Percentiles rank a stretch among this genome's conserved stretches.
Evolutionary conservation across 2,797 vertebrate genomes (phyloP).

Genomic region (Sylvia borin): DNA sequence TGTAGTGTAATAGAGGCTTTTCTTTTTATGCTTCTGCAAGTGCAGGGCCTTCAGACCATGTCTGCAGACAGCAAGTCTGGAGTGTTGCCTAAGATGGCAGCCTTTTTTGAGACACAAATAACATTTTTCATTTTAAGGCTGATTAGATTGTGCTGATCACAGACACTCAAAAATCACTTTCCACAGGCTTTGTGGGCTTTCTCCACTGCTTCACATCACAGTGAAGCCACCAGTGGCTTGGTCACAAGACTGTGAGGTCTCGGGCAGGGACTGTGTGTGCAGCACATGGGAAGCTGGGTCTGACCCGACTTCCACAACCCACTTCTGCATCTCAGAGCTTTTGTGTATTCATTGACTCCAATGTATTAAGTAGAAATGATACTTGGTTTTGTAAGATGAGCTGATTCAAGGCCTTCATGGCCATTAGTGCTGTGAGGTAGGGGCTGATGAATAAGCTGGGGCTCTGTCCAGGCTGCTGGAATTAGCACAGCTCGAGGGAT

Average conservation of each 20-base stretch:
- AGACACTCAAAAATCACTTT: not conserved
- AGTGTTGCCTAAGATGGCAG: not conserved
- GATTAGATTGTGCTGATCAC: not conserved
- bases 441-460: not conserved
- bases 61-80: not conserved
- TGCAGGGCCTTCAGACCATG: not conserved
- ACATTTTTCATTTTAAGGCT: not conserved
- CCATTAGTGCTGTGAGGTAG: not conserved
- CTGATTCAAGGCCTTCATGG: not conserved
- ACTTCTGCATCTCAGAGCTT: not conserved
- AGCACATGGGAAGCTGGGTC: not conserved
- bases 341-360: not conserved
- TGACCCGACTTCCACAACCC: not conserved
- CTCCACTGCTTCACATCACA: not conserved
- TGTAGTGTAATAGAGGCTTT: not conserved
- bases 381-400: not conserved
- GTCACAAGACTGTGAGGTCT: not conserved
- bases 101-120: not conserved
- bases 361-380: not conserved
- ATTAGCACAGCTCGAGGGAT: not conserved
- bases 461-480: not conserved
- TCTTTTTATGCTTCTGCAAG: not conserved
- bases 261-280: fast-evolving
- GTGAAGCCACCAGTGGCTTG: not conserved
- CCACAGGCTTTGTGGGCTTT: not conserved